Evolutionary conservation across 1,140 invertebrate species (phyloP).

Genomic region (Diabrotica undecimpunctata): DNA sequence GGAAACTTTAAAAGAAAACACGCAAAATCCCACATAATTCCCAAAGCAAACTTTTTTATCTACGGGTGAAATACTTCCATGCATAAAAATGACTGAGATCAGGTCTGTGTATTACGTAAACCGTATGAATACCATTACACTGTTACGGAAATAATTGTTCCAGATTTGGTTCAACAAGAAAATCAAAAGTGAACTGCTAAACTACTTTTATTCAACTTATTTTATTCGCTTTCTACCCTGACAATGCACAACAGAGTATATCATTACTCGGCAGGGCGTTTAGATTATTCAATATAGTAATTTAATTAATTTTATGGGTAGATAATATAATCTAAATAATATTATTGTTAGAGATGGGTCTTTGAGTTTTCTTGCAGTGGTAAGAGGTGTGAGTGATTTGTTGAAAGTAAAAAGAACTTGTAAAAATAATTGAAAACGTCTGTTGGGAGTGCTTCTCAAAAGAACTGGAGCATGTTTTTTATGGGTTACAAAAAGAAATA

Average conservation of each 20-base stretch:
- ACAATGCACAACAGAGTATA: neutral
- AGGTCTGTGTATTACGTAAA: too few relatives aligned
- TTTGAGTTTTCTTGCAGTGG: neutral
- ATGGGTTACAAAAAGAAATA: too few relatives aligned
- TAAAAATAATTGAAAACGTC: too few relatives aligned
- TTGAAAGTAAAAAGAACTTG: too few relatives aligned
- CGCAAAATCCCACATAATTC: too few relatives aligned
- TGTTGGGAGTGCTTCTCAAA: too few relatives aligned
- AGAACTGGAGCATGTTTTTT: too few relatives aligned
- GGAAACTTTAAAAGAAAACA: too few relatives aligned
- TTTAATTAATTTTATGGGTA: neutral
- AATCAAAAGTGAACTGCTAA: conserved; percentile 4
- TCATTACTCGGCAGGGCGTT: neutral
- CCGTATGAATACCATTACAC: neutral
- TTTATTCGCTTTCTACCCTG: conserved; percentile 3
- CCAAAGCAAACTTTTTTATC: too few relatives aligned
- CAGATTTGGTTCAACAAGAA: conserved; percentile 6
- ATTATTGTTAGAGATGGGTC: neutral
- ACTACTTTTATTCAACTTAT: neutral
- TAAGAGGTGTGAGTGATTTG: too few relatives aligned
- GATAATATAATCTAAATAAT: neutral
- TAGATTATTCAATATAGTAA: neutral
- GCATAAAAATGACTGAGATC: too few relatives aligned
- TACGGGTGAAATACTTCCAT: too few relatives aligned
- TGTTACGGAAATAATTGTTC: conserved; percentile 6